Evolutionary conservation across 1,140 invertebrate species (phyloP).

Genomic region (Drosophila pandora): DNA sequence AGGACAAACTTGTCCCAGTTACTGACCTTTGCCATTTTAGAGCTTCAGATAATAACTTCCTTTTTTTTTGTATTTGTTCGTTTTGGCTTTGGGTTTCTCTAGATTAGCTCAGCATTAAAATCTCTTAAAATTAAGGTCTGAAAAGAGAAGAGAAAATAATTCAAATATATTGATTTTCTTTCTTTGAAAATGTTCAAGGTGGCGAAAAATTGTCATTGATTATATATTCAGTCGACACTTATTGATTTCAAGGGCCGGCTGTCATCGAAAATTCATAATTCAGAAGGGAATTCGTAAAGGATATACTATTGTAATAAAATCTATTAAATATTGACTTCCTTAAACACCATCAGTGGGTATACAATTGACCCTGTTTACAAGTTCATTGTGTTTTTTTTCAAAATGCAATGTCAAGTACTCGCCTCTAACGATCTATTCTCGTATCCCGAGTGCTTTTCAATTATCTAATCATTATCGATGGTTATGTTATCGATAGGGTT

Average conservation of each 20-base stretch:
- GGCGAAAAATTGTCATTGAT: background rate
- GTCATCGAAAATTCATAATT: too few species aligned
- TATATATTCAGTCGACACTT: background rate
- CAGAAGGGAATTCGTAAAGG: too few species aligned
- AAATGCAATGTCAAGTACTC: constrained; percentile 3
- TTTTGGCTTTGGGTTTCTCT: constrained; percentile 10
- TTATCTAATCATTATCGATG: constrained; percentile 24
- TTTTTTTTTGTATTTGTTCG: constrained; percentile 17
- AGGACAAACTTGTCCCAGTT: constrained; percentile 87
- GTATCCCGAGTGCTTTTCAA: background rate
- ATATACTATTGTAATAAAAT: too few species aligned
- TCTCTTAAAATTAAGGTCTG: constrained; percentile 23
- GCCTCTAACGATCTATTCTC: background rate
- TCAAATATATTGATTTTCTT: background rate
- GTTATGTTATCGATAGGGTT: constrained; percentile 20
- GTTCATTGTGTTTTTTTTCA: background rate
- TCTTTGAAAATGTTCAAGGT: too few species aligned
- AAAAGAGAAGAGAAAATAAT: background rate
- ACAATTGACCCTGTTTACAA: background rate
- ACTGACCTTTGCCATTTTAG: constrained; percentile 52
- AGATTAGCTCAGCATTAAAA: constrained; percentile 35
- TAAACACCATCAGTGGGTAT: background rate
- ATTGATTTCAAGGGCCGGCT: background rate
- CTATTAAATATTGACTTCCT: too few species aligned
- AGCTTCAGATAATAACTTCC: background rate